A percentile compares a stretch with the other conserved stretches of the same genome.
These are phyloP conservation scores for Ciconia nigra DNA, from an alignment of 2,797 vertebrate genomes.

Conservation along the genomic window DNA sequence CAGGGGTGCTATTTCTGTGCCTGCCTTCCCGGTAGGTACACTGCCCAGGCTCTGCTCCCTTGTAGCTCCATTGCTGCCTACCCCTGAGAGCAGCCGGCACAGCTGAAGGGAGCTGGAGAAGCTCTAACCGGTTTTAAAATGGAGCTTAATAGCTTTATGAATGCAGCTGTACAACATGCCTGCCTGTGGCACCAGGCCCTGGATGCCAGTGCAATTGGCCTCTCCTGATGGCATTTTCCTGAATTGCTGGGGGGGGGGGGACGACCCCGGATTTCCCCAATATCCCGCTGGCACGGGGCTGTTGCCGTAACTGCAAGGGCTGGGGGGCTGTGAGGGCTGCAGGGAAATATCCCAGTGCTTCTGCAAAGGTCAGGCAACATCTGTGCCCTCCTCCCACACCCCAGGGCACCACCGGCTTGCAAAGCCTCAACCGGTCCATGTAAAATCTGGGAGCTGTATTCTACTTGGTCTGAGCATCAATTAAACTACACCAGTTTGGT, in stretches of 20 bases:
- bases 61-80: not conserved
- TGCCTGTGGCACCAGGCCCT: not conserved
- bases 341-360: not conserved
- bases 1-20: not conserved
- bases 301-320: not conserved
- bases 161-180: accelerated
- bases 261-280: not conserved
- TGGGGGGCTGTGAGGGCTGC: not conserved
- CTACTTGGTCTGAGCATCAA: not conserved
- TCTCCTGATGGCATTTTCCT: not conserved
- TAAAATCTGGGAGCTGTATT: accelerated
- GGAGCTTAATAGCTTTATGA: not conserved
- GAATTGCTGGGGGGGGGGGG: accelerated
- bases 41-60: not conserved
- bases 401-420: not conserved
- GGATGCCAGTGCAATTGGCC: not conserved
- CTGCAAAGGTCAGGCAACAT: not conserved
- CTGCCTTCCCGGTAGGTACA: not conserved
- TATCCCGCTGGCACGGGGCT: accelerated
- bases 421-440: not conserved
- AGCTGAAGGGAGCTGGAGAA: not conserved
- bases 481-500: too few relatives aligned
- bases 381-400: not conserved
- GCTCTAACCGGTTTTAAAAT: not conserved
- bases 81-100: not conserved